These are phyloP conservation scores for Drosophila santomea DNA, from an alignment of 1,140 invertebrate genomes.

Conservation along the genomic window DNA sequence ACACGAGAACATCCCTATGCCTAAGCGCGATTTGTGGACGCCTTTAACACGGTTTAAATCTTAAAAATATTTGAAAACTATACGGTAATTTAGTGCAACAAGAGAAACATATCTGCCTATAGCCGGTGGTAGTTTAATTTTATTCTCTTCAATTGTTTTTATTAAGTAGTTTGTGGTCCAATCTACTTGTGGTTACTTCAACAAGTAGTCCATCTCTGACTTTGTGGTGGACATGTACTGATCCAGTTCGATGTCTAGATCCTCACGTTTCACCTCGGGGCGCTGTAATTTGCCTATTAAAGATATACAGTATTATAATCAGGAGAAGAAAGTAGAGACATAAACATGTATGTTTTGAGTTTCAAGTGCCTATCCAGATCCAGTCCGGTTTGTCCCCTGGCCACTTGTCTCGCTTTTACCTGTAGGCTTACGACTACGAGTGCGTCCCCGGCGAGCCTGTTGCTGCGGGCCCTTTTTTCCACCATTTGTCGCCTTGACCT, in stretches of 20 bases:
- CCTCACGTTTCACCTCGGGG: constrained; percentile 73
- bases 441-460: constrained; percentile 74
- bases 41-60: constrained; percentile 13
- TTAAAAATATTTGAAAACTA: constrained; percentile 62
- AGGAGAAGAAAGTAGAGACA: not conserved
- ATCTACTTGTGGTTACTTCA: constrained; percentile 49
- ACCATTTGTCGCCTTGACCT: constrained; percentile 33
- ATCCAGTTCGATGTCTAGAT: constrained; percentile 81
- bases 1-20: constrained; percentile 9
- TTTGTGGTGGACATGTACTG: constrained; percentile 84
- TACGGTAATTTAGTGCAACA: constrained; percentile 34
- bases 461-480: constrained; percentile 47
- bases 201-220: constrained; percentile 73
- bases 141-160: not conserved
- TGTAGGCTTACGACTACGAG: constrained; percentile 69
- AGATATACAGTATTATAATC: constrained; percentile 20
- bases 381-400: constrained; percentile 28
- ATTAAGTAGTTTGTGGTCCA: constrained; percentile 20
- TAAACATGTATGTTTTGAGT: not conserved
- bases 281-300: constrained; percentile 49
- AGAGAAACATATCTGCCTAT: constrained; percentile 38
- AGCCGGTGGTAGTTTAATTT: constrained; percentile 31
- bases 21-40: not conserved
- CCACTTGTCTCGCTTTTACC: constrained; percentile 79
- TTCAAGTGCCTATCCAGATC: constrained; percentile 37